Evolutionary conservation across 2,113 vertebrate species (phyloP).

Genomic region (Zosterops pallidus): DNA sequence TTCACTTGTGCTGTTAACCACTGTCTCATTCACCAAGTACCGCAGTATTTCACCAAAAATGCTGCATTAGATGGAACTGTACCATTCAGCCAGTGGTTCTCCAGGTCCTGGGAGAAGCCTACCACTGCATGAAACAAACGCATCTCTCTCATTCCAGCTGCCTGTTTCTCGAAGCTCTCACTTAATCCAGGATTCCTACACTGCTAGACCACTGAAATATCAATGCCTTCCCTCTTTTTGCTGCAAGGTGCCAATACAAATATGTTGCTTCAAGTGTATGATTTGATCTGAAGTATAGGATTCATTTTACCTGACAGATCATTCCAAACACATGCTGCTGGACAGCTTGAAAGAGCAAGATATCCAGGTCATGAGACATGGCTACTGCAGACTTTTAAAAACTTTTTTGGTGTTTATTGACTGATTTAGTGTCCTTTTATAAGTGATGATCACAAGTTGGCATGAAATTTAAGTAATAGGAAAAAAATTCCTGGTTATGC

Average conservation of each 20-base stretch:
- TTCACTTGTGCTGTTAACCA: neutral
- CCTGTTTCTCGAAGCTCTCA: neutral
- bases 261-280: neutral
- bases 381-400: neutral
- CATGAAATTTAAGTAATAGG: neutral
- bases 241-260: neutral
- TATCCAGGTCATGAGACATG: neutral
- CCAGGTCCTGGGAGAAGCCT: neutral
- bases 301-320: neutral
- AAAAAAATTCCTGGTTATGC: neutral
- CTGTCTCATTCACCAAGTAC: neutral
- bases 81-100: neutral
- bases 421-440: neutral
- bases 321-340: neutral
- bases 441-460: neutral
- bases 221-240: neutral
- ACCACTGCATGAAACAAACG: neutral
- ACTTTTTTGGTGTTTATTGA: neutral
- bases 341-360: neutral
- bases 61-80: neutral
- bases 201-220: neutral
- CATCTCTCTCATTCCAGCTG: neutral
- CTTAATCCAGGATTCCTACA: neutral
- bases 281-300: neutral
- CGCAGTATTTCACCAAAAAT: neutral